These are phyloP conservation scores for Gallinago media DNA, from an alignment of 2,113 vertebrate species.

Conservation along the genomic window DNA sequence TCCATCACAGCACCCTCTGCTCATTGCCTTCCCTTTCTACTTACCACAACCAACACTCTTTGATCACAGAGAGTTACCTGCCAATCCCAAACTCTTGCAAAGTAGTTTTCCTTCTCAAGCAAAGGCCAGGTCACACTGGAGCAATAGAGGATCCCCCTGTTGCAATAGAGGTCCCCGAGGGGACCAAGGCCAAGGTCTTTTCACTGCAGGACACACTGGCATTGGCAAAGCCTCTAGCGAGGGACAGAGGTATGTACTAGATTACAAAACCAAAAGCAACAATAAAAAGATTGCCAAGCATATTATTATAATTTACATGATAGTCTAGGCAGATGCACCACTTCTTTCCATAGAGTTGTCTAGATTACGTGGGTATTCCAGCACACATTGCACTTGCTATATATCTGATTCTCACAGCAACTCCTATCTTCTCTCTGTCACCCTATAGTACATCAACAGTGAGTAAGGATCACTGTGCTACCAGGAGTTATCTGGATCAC, in stretches of 20 bases:
- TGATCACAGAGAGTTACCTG: neutral
- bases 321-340: neutral
- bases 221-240: neutral
- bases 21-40: neutral
- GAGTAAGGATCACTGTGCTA: neutral
- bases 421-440: neutral
- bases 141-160: neutral
- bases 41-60: neutral
- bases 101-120: neutral
- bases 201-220: neutral
- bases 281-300: neutral
- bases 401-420: neutral
- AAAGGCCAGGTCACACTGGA: neutral
- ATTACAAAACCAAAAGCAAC: neutral
- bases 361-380: neutral
- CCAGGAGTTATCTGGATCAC: neutral
- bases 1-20: neutral
- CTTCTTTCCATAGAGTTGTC: neutral
- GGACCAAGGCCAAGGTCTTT: neutral
- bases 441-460: neutral
- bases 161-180: neutral
- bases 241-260: neutral
- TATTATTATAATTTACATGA: neutral
- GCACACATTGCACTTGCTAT: neutral
- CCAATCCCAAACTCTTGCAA: neutral